These are phyloP conservation scores for Poliocrania exsul DNA, from an alignment of 2,797 vertebrate genomes.

Conservation along the genomic window DNA sequence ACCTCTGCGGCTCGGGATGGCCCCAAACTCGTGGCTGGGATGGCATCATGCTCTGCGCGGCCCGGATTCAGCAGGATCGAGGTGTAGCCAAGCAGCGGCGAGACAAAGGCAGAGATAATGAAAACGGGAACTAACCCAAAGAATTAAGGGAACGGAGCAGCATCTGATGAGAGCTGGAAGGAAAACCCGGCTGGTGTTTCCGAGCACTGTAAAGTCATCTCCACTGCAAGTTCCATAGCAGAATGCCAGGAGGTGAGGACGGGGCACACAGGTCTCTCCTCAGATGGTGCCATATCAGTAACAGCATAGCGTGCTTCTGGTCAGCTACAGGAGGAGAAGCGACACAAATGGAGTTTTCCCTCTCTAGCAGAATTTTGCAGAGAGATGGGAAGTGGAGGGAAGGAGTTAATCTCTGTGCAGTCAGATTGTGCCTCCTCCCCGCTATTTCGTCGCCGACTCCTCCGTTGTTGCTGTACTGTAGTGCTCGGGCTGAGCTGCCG, in stretches of 20 bases:
- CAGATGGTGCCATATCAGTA: not conserved
- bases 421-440: not conserved
- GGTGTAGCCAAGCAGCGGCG: not conserved
- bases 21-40: not conserved
- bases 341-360: not conserved
- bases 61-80: not conserved
- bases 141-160: not conserved
- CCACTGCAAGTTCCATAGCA: not conserved
- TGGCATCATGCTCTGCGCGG: not conserved
- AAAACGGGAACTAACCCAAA: not conserved
- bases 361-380: not conserved
- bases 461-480: not conserved
- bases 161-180: not conserved
- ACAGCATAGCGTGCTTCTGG: not conserved
- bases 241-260: not conserved
- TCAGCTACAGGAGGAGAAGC: not conserved
- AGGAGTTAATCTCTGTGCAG: slow-evolving; percentile 11
- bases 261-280: not conserved
- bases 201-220: not conserved
- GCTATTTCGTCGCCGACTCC: not conserved
- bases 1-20: not conserved
- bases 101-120: slow-evolving; percentile 2
- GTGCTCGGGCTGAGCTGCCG: not conserved
- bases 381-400: not conserved
- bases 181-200: not conserved